Percentiles rank a stretch among this genome's conserved stretches.
phyloP scores from a whole-genome alignment of 1,140 invertebrate species.

The Drosophila pseudoobscura region DNA sequence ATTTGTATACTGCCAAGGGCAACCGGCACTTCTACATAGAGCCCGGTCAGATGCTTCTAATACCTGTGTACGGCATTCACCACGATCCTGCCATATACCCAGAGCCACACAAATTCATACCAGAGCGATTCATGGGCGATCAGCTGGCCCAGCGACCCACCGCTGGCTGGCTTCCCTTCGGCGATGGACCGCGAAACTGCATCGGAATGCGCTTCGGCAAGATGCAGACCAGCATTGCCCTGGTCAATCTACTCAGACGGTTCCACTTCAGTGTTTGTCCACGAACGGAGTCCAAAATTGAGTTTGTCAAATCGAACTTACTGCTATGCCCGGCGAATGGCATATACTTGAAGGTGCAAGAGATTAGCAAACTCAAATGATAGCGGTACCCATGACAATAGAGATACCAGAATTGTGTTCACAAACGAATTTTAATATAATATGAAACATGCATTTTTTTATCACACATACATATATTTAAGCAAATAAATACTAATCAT shows the following conservation, averaged over 20 bases:
- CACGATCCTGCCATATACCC: conserved; percentile 85
- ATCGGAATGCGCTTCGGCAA: conserved; percentile 84
- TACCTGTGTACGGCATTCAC: conserved; percentile 87
- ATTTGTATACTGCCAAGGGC: conserved; percentile 62
- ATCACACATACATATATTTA: too few species aligned
- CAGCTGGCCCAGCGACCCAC: conserved; percentile 83
- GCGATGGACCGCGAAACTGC: conserved; percentile 85
- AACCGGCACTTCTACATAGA: conserved; percentile 61
- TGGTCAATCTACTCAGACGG: conserved; percentile 79
- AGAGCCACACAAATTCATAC: conserved; percentile 86
- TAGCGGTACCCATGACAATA: not conserved
- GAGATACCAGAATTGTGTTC: not conserved
- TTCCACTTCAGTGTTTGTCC: conserved; percentile 76
- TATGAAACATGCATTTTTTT: too few species aligned
- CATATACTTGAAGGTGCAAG: conserved; percentile 75
- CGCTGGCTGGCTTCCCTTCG: conserved; percentile 86
- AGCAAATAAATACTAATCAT: too few species aligned
- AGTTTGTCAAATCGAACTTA: conserved; percentile 83
- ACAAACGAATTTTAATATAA: too few species aligned
- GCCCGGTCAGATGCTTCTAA: conserved; percentile 83
- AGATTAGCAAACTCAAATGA: conserved; percentile 15
- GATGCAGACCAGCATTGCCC: conserved; percentile 83
- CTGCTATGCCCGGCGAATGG: conserved; percentile 82
- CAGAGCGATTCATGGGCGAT: conserved; percentile 85
- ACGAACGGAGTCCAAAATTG: conserved; percentile 82